Evolutionary conservation across 2,113 vertebrate species (phyloP), one percentile per base, ranked within the genome.

Genomic region (Istiophorus platypterus): DNA sequence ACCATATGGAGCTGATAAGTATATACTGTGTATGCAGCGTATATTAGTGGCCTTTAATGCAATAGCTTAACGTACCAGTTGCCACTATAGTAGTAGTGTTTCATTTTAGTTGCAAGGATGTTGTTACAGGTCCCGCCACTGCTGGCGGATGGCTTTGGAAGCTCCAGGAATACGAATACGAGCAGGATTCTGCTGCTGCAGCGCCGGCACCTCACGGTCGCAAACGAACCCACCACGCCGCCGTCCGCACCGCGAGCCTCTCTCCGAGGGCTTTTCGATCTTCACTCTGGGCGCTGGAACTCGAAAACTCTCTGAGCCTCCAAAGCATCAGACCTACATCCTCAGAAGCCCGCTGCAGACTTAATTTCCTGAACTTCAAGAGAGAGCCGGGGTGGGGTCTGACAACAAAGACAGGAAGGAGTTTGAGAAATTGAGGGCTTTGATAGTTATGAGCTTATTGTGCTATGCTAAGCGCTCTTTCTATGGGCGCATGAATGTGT

Each of bases 311-410:
- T n/a, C 11, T 20, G 22, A 39, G 68, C n/a, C 68, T 71, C 68
- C 3, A 11, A 41, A 42, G 22, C 20, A 54, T 22, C 34, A 56
- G 14, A 41, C n/a, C 22, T 12, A 12, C 17, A 11, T 71, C 68
- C 22, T 26, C 15, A 13, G 51, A 57, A 26, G 51, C 29, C 47
- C 27, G 1, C 1, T 24, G 49, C 52, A 57, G 68, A 24, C 69
- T 72, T 91, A 58, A 93, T 92, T 93, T 94, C 91, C 92, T 92
- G 79, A 52, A 90, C 80, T 86, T 90, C 83, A 91, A 91, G 84
- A 88, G 81, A 83, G 51, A 61, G 27, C 37, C 12, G 47, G 69
- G 74, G 73, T 45, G 81, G 68, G 68, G 56, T 76, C 42, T 2
- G 11, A 78, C 86, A 88, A 93, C 89, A 94, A 93, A 92, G 90